Percentiles rank a stretch among this genome's conserved stretches.
phyloP scores from a whole-genome alignment of 2,797 vertebrate species.

The Meda fulgida region DNA sequence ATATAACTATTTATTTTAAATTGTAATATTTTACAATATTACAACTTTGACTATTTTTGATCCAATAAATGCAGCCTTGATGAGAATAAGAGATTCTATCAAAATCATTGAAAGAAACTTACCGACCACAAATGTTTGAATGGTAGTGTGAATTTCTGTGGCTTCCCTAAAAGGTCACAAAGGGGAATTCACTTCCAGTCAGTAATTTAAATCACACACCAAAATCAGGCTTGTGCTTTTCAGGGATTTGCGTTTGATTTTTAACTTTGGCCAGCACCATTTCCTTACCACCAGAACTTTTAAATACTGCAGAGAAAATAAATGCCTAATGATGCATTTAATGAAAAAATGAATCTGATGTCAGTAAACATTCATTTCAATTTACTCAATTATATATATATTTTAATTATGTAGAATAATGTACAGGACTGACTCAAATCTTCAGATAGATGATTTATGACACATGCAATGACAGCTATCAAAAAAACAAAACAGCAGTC shows the following conservation, averaged over 20 bases:
- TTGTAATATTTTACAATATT: background rate
- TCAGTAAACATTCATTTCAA: background rate
- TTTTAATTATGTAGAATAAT: conserved; percentile 34
- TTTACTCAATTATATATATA: conserved; percentile 20
- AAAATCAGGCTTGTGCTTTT: background rate
- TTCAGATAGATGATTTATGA: conserved; percentile 10
- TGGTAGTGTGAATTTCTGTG: background rate
- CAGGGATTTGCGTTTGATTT: background rate
- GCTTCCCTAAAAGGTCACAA: background rate
- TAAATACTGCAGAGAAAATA: background rate
- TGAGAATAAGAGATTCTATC: background rate
- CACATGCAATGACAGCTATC: conserved; percentile 19
- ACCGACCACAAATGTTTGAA: background rate
- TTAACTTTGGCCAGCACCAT: background rate
- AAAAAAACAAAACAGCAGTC: background rate
- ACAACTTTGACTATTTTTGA: background rate
- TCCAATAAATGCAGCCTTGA: background rate
- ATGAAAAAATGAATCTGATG: background rate
- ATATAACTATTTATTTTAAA: background rate
- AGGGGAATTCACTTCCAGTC: background rate
- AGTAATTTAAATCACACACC: background rate
- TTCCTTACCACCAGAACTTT: background rate
- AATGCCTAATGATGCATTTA: background rate
- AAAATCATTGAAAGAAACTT: background rate
- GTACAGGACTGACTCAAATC: conserved; percentile 32